Conservation (phyloP, 1,140 invertebrate species). For the Cydia splendana region DNA sequence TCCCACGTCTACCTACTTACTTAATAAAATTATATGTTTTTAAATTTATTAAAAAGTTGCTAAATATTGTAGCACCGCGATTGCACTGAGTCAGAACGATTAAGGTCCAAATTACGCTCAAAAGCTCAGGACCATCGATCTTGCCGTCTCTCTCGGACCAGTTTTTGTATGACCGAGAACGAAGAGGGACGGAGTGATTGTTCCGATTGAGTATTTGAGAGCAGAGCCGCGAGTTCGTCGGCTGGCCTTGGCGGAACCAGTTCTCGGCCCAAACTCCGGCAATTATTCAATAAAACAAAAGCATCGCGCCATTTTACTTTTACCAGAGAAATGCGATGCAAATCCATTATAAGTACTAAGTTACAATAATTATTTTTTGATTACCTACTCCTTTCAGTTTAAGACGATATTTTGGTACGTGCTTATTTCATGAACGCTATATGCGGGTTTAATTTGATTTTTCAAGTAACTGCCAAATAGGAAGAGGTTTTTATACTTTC, state of each 20-base stretch:
- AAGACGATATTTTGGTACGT: background rate
- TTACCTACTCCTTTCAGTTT: background rate
- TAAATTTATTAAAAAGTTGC: background rate
- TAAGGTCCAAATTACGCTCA: background rate
- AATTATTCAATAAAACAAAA: slow-evolving; percentile 80
- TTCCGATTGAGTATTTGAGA: background rate
- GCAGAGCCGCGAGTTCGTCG: slow-evolving; percentile 59
- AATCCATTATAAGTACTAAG: slow-evolving; percentile 5
- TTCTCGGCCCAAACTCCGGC: slow-evolving; percentile 71
- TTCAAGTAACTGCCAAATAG: no score
- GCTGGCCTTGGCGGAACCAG: slow-evolving; percentile 76
- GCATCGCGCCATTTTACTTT: slow-evolving; percentile 69
- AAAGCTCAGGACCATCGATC: background rate
- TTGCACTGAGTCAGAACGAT: background rate
- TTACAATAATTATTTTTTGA: background rate
- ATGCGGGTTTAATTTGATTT: no score
- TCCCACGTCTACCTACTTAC: no score
- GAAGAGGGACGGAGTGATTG: slow-evolving; percentile 5
- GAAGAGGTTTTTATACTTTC: no score
- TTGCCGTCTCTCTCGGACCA: background rate
- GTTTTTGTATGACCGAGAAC: background rate
- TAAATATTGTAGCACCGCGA: background rate
- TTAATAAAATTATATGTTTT: no score
- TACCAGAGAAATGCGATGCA: slow-evolving; percentile 53
- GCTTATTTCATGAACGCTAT: background rate